Evolutionary conservation across 2,797 vertebrate species (phyloP), one percentile per base, ranked within the genome.

Genomic region (Pitangus sulphuratus): DNA sequence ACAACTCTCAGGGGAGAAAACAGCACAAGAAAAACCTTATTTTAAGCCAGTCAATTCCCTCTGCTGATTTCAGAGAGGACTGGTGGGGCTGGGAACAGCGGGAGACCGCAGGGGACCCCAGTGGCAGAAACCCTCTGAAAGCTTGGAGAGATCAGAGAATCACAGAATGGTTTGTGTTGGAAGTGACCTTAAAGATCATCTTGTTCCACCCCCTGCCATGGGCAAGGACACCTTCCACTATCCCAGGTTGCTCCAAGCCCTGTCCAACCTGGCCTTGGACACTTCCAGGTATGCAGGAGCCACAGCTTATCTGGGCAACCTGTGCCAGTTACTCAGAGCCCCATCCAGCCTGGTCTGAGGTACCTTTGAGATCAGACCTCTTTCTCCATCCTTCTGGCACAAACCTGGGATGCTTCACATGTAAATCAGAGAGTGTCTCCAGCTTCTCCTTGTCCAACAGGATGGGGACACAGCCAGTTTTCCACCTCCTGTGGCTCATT

Each of bases 141-240:
- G 18, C 51, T 39, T 57, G 18, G 11, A 31, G 26, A 45, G 28
- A 64, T 33, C 24, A 39, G 6, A 56, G 42, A 45, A 48, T 30
- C 48, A 35, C n/a, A 26, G 24, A 64, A 35, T 39, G 20, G 20
- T 70, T 45, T 64, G 24, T 26, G 54, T 24, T 76, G 42, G 17
- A 62, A 69, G 6, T 9, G 5, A 40, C 39, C 10, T 45, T 40
- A 16, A 45, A 71, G 24, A 18, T 13, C 12, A 45, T 25, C 12
- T 19, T 13, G 14, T 53, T 64, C n/a, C 35, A 30, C 3, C 3
- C 13, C 8, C 11, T 70, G 22, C 47, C 37, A 9, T 0, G 1
- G 56, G 20, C 44, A 70, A 16, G n/a, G 12, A 45, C 25, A 64
- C 1, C 8, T 12, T 51, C 39, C 68, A 25, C 19, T 30, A 48